Evolutionary conservation across 2,113 vertebrate species (phyloP), one percentile per base, ranked within the genome.

Genomic region (Myiozetetes cayanensis): DNA sequence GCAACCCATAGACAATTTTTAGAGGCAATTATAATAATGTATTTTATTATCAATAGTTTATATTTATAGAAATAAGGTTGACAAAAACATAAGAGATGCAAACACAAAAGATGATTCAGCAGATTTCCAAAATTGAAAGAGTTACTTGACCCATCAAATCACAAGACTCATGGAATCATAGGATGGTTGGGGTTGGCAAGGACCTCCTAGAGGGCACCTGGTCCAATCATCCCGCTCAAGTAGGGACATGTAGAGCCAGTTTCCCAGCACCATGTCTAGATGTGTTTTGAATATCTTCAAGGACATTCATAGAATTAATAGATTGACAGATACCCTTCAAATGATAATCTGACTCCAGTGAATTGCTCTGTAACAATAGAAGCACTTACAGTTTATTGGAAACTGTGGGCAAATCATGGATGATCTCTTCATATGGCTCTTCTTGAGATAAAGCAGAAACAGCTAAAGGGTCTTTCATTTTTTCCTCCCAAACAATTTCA

Each of bases 351-450:
- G 9, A 10, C 5, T 67, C 68, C 22, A 84, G 30, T 23, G 14
- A 14, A 25, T 30, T 31, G 46, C 6, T 87, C 14, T 58, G 14
- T 25, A 85, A 87, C 41, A 77, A 31, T 30, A 65, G 13, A 71
- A 83, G 37, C 46, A 98, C 97, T 94, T 97, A 99, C 99, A 99
- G 97, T 97, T 98, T 99, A 93, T 97, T 99, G 41, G 98, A 95
- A 47, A 98, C 95, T 4, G 96, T 87, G 33, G 97, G 98, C 52
- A 98, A 86, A 73, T 99, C 98, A 4, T 98, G 98, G 44, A 97
- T 75, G 14, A 98, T 98, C 47, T 98, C 98, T 61, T 99, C 98
- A 9, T 98, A 98, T 21, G 97, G 96, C 30, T 98, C 98, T 92
- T 99, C 98, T 55, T 98, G 97, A 37, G 97, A 84, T 47, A 98